A percentile compares a stretch with the other conserved stretches of the same genome.
These are phyloP conservation scores for Gymnocheta viridis DNA, from an alignment of 2,888 invertebrate species.

Conservation along the genomic window DNA sequence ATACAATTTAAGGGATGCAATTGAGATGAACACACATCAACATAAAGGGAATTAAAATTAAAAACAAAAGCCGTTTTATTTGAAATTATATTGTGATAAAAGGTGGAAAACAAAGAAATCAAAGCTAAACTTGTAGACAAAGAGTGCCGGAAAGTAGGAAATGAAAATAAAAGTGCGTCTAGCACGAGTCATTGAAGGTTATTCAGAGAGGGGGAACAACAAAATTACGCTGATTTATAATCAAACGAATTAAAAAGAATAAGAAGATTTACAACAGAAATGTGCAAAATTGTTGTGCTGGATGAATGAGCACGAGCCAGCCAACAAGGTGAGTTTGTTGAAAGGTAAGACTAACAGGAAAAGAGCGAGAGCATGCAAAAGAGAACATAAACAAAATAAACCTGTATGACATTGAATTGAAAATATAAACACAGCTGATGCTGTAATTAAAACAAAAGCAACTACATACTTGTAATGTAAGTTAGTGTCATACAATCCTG, in stretches of 20 bases:
- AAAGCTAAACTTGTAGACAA: constrained; percentile 41
- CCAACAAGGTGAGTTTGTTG: constrained; percentile 36
- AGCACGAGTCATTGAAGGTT: constrained; percentile 59
- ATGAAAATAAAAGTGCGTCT: constrained; percentile 64
- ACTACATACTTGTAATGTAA: constrained; percentile 1
- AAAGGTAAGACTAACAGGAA: constrained; percentile 38
- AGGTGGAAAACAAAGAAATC: constrained; percentile 64
- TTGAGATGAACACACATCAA: neutral
- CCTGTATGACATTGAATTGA: constrained; percentile 41
- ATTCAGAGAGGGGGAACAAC: neutral
- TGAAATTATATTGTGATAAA: constrained; percentile 61
- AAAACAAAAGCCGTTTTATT: constrained; percentile 61
- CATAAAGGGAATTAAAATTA: constrained; percentile 37
- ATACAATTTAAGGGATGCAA: constrained; percentile 57
- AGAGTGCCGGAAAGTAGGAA: constrained; percentile 28
- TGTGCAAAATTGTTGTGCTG: constrained; percentile 31
- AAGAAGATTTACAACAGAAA: constrained; percentile 30
- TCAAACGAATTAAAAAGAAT: neutral
- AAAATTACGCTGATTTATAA: constrained; percentile 46
- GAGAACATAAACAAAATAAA: constrained; percentile 8
- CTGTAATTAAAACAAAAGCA: constrained; percentile 43
- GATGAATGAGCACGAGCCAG: constrained; percentile 18
- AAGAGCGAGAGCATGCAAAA: neutral
- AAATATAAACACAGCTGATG: constrained; percentile 58
- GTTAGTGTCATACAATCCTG: neutral